Evolutionary conservation across 2,888 invertebrate species (phyloP), one percentile per base, ranked within the genome.

Genomic region (Polyploca ridens): DNA sequence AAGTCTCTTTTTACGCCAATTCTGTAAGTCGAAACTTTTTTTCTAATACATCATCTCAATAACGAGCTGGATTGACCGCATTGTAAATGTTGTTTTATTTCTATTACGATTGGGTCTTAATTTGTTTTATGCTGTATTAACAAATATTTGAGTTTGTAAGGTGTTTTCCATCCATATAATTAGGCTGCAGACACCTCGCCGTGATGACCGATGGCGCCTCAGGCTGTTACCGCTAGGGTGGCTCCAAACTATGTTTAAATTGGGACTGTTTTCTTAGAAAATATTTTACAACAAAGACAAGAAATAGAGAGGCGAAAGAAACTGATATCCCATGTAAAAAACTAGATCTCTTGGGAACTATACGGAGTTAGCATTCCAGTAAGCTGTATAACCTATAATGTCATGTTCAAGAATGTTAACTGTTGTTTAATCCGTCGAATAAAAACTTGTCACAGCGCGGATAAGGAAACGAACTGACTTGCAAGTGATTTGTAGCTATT

Each of bases 1-100:
- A 93, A 89, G 87, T 82, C 80, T 79, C 86, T 92, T 93, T 93
- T 93, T 93, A 93, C 93, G 93, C 94, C 91, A 93, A 93, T 93
- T 90, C 87, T 76, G 72, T 66, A 70, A 77, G 73, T 72, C 44
- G 69, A 69, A 64, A 66, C 78, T 85, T 79, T 82, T 83, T 82
- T 58, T 61, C 64, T 73, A 71, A 74, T 70, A 71, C 71, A 71
- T 79, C 76, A 74, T 77, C 67, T 82, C 76, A 71, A 74, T 83
- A 85, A 85, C 83, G 78, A 81, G 74, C 64, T 67, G 10, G 4
- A 16, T 33, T 27, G 5, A 1, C 13, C 35, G 33, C 71, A 58
- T 58, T 46, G 62, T 70, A 84, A 80, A 75, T 74, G 44, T 62
- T 62, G 73, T 82, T 75, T 68, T 87, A 82, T 70, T 27, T 13